phyloP scores from a whole-genome alignment of 2,113 vertebrate genomes.

The Paraplagusia blochii region DNA sequence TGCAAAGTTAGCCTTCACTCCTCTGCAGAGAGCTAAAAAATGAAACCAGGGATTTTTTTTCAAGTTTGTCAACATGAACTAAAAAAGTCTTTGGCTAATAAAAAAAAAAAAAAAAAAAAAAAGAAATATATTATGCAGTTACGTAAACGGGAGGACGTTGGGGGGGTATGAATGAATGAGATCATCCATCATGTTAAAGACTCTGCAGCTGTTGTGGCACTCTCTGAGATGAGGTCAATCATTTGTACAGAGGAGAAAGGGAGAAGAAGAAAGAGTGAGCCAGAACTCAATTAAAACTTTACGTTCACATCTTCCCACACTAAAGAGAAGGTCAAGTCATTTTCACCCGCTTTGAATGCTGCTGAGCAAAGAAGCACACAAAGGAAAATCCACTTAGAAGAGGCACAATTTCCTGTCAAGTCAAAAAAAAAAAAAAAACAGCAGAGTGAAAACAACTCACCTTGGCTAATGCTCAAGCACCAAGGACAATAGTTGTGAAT shows the following conservation, averaged over 20 bases:
- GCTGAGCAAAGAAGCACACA: slow-evolving; percentile 54
- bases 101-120: slow-evolving; percentile 9
- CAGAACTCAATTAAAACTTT: slow-evolving; percentile 71
- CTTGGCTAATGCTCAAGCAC: slow-evolving; percentile 51
- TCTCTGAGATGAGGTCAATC: slow-evolving; percentile 58
- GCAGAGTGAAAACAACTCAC: slow-evolving; percentile 48
- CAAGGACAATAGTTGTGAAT: slow-evolving; percentile 31
- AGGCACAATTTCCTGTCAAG: slow-evolving; percentile 33
- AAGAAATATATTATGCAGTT: slow-evolving; percentile 4
- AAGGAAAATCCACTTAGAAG: slow-evolving; percentile 39
- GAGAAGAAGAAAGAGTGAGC: slow-evolving; percentile 34
- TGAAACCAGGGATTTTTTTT: neutral
- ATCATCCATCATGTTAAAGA: slow-evolving; percentile 56
- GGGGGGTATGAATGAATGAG: slow-evolving; percentile 23
- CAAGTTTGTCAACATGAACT: slow-evolving; percentile 7
- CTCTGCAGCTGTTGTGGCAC: slow-evolving; percentile 43
- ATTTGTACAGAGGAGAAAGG: slow-evolving; percentile 56
- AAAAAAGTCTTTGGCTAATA: slow-evolving; percentile 24
- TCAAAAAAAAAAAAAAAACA: slow-evolving; percentile 50
- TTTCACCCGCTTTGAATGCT: slow-evolving; percentile 63
- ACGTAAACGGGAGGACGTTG: slow-evolving; percentile 4
- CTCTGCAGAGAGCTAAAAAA: too few relatives aligned
- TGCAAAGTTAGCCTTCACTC: too few relatives aligned
- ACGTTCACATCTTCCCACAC: slow-evolving; percentile 36
- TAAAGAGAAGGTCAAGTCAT: slow-evolving; percentile 67